phyloP scores from a whole-genome alignment of 2,888 invertebrate genomes.

The Teleogryllus oceanicus region DNA sequence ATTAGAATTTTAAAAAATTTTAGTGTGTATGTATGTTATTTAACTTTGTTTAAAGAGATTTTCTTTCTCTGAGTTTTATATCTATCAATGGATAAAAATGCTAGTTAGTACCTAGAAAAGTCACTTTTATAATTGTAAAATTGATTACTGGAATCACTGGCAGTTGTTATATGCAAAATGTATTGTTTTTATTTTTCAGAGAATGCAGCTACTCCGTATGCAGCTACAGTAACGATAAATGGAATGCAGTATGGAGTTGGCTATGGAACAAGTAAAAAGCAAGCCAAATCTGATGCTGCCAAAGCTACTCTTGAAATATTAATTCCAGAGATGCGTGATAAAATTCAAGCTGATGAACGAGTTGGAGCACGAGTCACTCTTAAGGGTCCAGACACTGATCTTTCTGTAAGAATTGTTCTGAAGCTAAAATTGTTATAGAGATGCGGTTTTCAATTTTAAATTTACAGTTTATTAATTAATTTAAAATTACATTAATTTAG shows the following conservation, averaged over 20 bases:
- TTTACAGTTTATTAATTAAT: background rate
- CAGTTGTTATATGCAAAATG: background rate
- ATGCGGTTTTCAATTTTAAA: background rate
- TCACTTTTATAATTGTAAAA: background rate
- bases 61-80: no score
- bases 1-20: no score
- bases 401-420: conserved; percentile 48
- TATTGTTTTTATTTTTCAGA: conserved; percentile 51
- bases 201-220: conserved; percentile 90
- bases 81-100: no score
- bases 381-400: conserved; percentile 51
- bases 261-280: conserved; percentile 90
- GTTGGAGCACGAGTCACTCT: conserved; percentile 47
- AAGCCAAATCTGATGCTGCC: conserved; percentile 93
- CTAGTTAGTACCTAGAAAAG: background rate
- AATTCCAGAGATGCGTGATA: conserved; percentile 86
- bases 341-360: conserved; percentile 63
- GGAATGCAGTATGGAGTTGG: conserved; percentile 92
- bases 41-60: no score
- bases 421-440: background rate
- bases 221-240: conserved; percentile 88
- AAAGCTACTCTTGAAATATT: conserved; percentile 83
- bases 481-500: background rate
- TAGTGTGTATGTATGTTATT: no score
- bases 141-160: background rate